Evolutionary conservation across 2,113 vertebrate species (phyloP).

Genomic region (Plecturocebus donacophilus): DNA sequence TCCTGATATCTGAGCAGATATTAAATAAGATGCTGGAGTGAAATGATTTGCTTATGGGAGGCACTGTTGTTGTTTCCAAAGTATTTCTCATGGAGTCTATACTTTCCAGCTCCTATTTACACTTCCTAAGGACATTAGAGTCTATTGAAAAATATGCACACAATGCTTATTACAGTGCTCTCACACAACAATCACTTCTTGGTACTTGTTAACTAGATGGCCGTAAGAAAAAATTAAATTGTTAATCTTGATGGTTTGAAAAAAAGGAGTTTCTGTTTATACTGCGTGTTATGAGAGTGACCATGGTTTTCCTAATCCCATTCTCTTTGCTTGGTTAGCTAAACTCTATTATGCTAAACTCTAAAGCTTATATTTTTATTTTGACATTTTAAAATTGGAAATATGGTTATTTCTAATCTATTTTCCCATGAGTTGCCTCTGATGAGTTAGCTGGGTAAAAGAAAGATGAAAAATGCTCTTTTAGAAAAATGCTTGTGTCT

Average conservation of each 20-base stretch:
- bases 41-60: background rate
- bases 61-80: background rate
- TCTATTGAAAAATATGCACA: background rate
- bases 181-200: background rate
- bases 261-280: background rate
- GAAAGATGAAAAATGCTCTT: background rate
- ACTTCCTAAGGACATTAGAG: background rate
- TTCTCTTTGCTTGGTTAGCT: background rate
- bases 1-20: background rate
- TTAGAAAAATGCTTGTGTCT: background rate
- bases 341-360: background rate
- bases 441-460: background rate
- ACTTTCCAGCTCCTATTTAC: background rate
- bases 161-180: background rate
- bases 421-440: background rate
- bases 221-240: background rate
- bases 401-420: background rate
- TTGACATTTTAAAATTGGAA: background rate
- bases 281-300: background rate
- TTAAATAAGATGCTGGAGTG: background rate
- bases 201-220: background rate
- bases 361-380: background rate
- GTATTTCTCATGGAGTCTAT: background rate
- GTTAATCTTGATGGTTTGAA: background rate
- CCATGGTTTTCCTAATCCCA: background rate